Evolutionary conservation across 2,113 vertebrate genomes (phyloP).

Genomic region (Chrysemys picta): DNA sequence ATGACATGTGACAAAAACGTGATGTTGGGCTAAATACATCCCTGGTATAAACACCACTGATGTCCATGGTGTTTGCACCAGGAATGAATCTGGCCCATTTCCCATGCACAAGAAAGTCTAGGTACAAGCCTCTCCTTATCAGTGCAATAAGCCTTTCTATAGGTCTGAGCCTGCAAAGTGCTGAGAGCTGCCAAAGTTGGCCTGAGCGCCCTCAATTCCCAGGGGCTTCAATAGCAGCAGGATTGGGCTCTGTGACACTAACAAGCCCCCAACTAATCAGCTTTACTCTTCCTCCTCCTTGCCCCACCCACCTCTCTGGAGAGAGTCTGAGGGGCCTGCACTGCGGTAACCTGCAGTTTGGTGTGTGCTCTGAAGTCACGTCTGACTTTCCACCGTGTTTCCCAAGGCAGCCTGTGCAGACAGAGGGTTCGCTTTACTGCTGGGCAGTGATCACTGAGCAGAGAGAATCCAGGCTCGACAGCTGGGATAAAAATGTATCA

Average conservation of each 20-base stretch:
- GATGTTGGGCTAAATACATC: slow-evolving; percentile 27
- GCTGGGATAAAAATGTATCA: background rate
- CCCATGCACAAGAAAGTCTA: fast-evolving
- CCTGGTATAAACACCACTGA: background rate
- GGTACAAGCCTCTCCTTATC: background rate
- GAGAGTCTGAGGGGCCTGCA: fast-evolving
- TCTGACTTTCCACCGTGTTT: background rate
- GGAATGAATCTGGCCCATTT: background rate
- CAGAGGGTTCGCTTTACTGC: background rate
- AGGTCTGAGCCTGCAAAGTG: background rate
- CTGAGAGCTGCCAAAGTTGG: background rate
- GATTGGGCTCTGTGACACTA: background rate
- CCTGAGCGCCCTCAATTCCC: background rate
- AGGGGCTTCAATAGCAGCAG: background rate
- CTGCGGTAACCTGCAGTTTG: background rate
- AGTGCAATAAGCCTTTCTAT: background rate
- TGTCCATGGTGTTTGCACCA: background rate
- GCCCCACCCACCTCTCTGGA: background rate
- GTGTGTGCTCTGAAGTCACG: background rate
- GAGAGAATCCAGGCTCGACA: background rate
- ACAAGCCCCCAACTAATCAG: background rate
- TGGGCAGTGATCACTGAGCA: background rate
- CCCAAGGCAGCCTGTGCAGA: background rate
- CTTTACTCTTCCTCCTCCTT: background rate
- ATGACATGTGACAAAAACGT: background rate